Conservation (phyloP, 2,888 invertebrate species). For the Micoletzkya japonica region DNA sequence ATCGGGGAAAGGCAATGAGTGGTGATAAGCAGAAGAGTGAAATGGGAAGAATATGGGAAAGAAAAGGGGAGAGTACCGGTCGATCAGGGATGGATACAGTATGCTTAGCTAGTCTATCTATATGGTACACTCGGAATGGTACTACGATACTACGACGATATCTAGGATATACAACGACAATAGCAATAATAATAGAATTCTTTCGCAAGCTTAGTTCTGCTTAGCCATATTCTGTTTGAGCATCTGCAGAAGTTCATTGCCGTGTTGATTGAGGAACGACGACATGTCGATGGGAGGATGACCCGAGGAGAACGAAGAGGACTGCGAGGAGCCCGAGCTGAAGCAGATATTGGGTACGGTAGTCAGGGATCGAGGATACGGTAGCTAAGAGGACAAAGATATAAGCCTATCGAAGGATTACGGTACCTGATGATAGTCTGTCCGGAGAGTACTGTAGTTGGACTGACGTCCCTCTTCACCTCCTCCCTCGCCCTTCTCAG, state of each 20-base stretch:
- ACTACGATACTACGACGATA: no score
- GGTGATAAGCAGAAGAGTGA: no score
- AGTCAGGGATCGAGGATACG: background rate
- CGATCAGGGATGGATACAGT: no score
- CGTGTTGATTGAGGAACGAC: constrained; percentile 10
- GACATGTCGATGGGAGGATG: constrained; percentile 3
- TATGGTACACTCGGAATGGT: no score
- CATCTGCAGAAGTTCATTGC: background rate
- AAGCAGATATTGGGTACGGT: background rate
- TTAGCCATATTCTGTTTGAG: constrained; percentile 23
- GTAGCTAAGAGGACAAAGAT: background rate
- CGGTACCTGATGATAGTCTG: constrained; percentile 16
- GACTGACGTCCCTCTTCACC: background rate
- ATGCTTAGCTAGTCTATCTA: no score
- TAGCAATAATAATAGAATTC: no score
- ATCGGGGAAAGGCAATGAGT: no score
- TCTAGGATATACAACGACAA: no score
- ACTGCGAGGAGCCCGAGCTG: constrained; percentile 20
- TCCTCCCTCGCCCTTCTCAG: constrained; percentile 2
- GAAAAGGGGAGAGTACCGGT: no score
- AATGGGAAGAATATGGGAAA: no score
- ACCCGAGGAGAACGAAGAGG: constrained; percentile 11
- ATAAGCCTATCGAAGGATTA: background rate
- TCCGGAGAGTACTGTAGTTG: constrained; percentile 3
- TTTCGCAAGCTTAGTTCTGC: constrained; percentile 17